Conservation (phyloP, 2,113 vertebrate genomes). For the Geococcyx californianus region DNA sequence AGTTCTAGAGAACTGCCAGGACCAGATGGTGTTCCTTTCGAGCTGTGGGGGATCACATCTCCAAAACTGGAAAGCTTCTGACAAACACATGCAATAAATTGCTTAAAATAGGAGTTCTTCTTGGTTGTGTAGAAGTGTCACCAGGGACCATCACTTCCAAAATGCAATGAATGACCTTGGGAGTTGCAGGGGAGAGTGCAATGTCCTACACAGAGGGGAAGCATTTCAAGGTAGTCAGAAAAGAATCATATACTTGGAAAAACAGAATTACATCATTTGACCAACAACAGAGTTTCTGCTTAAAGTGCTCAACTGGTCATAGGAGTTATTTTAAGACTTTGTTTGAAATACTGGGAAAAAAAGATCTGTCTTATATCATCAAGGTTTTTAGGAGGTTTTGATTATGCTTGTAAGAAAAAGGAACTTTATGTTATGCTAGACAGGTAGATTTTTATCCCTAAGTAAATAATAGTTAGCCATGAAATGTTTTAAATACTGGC, state of each 20-base stretch:
- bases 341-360: not conserved
- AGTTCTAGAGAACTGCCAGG: slow-evolving; percentile 18
- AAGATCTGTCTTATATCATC: not conserved
- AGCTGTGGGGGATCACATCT: slow-evolving; percentile 9
- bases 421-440: not conserved
- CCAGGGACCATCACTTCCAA: not conserved
- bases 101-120: slow-evolving; percentile 21
- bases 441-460: not conserved
- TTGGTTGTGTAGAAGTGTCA: not conserved
- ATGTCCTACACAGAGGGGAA: not conserved
- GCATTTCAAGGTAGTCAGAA: not conserved
- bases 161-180: not conserved
- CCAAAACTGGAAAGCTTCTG: slow-evolving; percentile 12
- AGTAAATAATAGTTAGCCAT: not conserved
- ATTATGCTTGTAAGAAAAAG: not conserved
- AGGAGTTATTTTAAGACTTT: not conserved
- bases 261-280: not conserved
- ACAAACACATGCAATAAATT: slow-evolving; percentile 1
- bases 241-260: not conserved
- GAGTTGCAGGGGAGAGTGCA: not conserved
- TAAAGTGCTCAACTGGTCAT: not conserved
- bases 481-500: not conserved
- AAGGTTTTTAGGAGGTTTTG: not conserved
- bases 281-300: not conserved
- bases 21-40: slow-evolving; percentile 38